Evolutionary conservation across 2,113 vertebrate genomes (phyloP).

Genomic region (Catharus bicknelli): DNA sequence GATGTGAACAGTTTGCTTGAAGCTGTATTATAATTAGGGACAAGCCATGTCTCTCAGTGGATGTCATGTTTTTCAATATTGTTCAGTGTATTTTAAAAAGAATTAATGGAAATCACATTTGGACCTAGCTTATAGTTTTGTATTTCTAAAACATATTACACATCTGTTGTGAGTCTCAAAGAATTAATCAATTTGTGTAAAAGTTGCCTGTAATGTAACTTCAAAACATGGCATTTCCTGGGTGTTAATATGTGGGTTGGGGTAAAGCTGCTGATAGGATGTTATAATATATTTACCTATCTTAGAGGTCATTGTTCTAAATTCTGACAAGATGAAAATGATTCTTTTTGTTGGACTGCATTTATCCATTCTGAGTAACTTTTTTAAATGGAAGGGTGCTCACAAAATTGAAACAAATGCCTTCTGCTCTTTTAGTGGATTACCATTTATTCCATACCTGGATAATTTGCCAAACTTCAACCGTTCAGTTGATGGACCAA

Average conservation of each 20-base stretch:
- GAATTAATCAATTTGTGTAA: neutral
- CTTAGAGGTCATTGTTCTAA: neutral
- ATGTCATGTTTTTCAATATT: neutral
- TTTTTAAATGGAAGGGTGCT: neutral
- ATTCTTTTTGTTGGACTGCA: neutral
- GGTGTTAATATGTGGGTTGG: neutral
- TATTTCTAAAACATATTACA: neutral
- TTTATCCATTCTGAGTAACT: neutral
- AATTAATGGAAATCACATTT: neutral
- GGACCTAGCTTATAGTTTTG: neutral
- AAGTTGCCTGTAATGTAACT: neutral
- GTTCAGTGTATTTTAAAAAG: neutral
- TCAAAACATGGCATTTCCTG: too few relatives aligned
- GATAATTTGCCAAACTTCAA: conserved; percentile 97
- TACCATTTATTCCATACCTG: conserved; percentile 97
- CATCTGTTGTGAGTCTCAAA: neutral
- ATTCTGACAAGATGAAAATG: neutral
- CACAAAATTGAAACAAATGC: neutral
- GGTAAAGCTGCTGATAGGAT: neutral
- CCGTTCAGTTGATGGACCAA: conserved; percentile 92
- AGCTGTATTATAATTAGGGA: neutral
- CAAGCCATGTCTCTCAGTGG: neutral
- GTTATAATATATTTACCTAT: neutral
- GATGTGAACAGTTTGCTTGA: neutral
- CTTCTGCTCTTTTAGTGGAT: conserved; percentile 79